Base-by-base conservation (phyloP, 2,888 invertebrate species). In the Pseudoips prasinana region DNA sequence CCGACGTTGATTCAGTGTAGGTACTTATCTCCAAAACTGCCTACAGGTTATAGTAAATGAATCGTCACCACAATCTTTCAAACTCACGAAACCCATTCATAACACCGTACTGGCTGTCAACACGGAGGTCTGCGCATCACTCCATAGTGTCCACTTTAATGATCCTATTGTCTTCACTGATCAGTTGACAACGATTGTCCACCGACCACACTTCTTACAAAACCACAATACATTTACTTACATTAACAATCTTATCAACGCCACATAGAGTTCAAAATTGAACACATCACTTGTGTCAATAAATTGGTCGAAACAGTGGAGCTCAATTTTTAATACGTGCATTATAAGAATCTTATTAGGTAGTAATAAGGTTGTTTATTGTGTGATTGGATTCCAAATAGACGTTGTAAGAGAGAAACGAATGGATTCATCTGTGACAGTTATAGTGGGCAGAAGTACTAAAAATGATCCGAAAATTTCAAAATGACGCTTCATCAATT, bases 101-200 rank as follows among this genome's bases (percentile, higher is more conserved):
- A 70, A 69, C 53, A 58, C 58, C 48, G 62, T 69, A 51, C 14
- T 23, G 27, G 52, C 49, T 73, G 72, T 72, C 60, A 57, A 64
- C 69, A 62, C 63, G 87, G 87, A 85, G 87, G 87, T 86, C 86
- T 62, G 51, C 51, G 49, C 77, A 71, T 86, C 85, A 84, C 70
- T 77, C 73, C 55, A 58, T 53, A 61, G 62, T 75, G 79, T 74
- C 76, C 78, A 76, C 71, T 77, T 75, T 85, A 86, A 86, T 74
- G 85, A 86, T 72, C 68, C 85, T 63, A 87, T 87, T 87, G 87
- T 87, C 80, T 82, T 56, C 71, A 53, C 65, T 39, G 54, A 57
- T 57, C 54, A 46, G 39, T 40, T 48, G 69, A 73, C 63, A 82
- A 82, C 76, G 70, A 69, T 73, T 81, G 84, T 81, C 79, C 82